Percentiles rank a stretch among this genome's conserved stretches.
Evolutionary conservation across 2,888 invertebrate species (phyloP).

Genomic region (Dasysyrphus albostriatus): DNA sequence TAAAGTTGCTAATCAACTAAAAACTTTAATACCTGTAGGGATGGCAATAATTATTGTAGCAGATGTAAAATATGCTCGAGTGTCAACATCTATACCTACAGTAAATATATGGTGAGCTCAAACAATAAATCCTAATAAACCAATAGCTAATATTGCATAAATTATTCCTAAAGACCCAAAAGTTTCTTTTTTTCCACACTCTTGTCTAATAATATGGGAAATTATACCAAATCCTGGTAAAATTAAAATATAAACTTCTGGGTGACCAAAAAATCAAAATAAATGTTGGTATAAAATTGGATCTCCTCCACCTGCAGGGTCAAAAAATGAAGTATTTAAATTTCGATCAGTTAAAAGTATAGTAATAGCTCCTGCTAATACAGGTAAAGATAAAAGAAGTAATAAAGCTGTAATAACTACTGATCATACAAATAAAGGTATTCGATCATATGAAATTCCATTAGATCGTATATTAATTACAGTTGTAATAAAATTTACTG

Average conservation of each 20-base stretch:
- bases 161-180: slow-evolving; percentile 91
- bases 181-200: slow-evolving; percentile 90
- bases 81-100: slow-evolving; percentile 92
- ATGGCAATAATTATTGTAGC: slow-evolving; percentile 95
- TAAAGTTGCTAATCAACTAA: slow-evolving; percentile 90
- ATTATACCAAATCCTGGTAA: slow-evolving; percentile 92
- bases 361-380: slow-evolving; percentile 91
- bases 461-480: slow-evolving; percentile 89
- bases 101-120: slow-evolving; percentile 95
- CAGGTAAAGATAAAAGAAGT: slow-evolving; percentile 89
- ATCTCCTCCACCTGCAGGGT: slow-evolving; percentile 91
- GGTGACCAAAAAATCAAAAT: slow-evolving; percentile 95
- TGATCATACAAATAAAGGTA: slow-evolving; percentile 91
- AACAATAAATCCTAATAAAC: slow-evolving; percentile 92
- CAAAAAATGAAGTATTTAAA: slow-evolving; percentile 92
- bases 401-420: too few species aligned
- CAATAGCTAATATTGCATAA: slow-evolving; percentile 94
- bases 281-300: slow-evolving; percentile 92
- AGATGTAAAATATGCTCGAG: slow-evolving; percentile 92
- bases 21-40: slow-evolving; percentile 93
- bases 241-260: slow-evolving; percentile 95
- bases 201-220: slow-evolving; percentile 90
- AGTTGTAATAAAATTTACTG: slow-evolving; percentile 92
- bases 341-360: slow-evolving; percentile 92
- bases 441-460: slow-evolving; percentile 87